Conservation (phyloP, 1,140 invertebrate genomes). For the Potamilus streckersoni region DNA sequence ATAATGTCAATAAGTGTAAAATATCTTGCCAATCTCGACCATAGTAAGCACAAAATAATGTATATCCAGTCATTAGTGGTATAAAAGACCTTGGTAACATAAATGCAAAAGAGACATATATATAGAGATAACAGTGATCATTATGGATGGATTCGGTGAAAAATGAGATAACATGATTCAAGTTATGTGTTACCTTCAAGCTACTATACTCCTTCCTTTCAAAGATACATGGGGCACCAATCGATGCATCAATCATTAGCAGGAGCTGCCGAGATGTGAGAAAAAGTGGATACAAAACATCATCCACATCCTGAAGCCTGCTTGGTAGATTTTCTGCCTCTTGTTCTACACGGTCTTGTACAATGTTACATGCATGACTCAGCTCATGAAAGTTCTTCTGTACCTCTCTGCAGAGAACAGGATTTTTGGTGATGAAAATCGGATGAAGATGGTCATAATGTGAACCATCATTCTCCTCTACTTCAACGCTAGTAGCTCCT, state of each 20-base stretch:
- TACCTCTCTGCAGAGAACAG: slow-evolving; percentile 38
- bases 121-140: no score
- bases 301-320: slow-evolving; percentile 27
- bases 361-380: slow-evolving; percentile 10
- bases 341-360: background rate
- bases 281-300: slow-evolving; percentile 34
- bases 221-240: slow-evolving; percentile 33
- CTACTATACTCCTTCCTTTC: slow-evolving; percentile 26
- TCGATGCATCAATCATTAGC: slow-evolving; percentile 35
- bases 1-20: no score
- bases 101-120: no score
- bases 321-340: slow-evolving; percentile 24
- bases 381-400: slow-evolving; percentile 34
- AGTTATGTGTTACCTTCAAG: slow-evolving; percentile 3
- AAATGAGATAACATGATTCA: no score
- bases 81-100: no score
- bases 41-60: no score
- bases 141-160: no score
- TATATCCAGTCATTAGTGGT: no score
- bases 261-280: slow-evolving; percentile 35
- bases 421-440: slow-evolving; percentile 43
- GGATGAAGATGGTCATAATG: background rate
- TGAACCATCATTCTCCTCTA: no score
- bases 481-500: no score
- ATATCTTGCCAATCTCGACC: no score